Conservation (phyloP, 2,888 invertebrate genomes). For the Piscicola geometra region DNA sequence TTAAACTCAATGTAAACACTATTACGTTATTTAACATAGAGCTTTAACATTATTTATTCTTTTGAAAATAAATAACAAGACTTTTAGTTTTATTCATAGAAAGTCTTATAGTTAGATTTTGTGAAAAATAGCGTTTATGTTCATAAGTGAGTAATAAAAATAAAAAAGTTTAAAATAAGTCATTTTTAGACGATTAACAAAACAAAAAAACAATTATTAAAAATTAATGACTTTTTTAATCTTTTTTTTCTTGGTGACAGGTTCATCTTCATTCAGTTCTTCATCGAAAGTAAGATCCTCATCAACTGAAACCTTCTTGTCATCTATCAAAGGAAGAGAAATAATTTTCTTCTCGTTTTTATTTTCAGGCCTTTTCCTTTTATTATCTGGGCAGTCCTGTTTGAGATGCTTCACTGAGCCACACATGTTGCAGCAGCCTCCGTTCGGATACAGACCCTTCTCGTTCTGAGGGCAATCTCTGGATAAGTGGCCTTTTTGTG, state of each 20-base stretch:
- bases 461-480: slow-evolving; percentile 82
- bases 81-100: too few relatives aligned
- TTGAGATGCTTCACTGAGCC: slow-evolving; percentile 79
- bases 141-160: too few relatives aligned
- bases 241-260: slow-evolving; percentile 3
- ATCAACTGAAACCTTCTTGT: slow-evolving; percentile 9
- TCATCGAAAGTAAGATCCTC: slow-evolving; percentile 12
- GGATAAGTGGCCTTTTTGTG: slow-evolving; percentile 79
- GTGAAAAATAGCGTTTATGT: too few relatives aligned
- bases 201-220: too few relatives aligned
- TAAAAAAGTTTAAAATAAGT: background rate
- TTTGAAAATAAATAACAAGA: background rate
- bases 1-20: background rate
- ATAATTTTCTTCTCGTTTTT: slow-evolving; percentile 1
- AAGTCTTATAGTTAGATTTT: too few relatives aligned
- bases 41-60: background rate
- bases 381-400: slow-evolving; percentile 73
- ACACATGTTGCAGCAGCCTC: slow-evolving; percentile 69
- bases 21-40: background rate
- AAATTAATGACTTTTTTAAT: slow-evolving; percentile 30
- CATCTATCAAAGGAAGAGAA: background rate
- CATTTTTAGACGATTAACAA: background rate
- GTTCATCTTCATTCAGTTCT: background rate
- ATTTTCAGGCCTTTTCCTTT: slow-evolving; percentile 41
- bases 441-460: slow-evolving; percentile 76